Evolutionary conservation across 2,797 vertebrate genomes (phyloP).

Genomic region (Myripristis murdjan): DNA sequence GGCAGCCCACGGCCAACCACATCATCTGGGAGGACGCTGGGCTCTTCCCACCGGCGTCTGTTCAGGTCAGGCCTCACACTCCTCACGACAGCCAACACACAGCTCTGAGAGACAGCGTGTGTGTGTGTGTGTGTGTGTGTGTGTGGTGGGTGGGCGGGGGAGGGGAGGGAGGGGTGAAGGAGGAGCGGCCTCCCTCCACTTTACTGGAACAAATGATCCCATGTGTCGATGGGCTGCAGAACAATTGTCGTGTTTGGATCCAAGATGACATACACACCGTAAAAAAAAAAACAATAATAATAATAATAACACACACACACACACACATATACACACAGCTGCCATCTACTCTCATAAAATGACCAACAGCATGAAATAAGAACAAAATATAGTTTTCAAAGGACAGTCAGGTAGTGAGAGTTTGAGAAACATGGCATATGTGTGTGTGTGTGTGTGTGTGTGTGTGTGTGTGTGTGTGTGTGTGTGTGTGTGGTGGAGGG

Average conservation of each 20-base stretch:
- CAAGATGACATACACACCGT: constrained; percentile 17
- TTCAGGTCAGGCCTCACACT: constrained; percentile 77
- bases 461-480: no score
- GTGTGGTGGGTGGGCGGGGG: no score
- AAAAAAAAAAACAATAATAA: no score
- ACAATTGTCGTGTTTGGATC: constrained; percentile 53
- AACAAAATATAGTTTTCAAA: constrained; percentile 24
- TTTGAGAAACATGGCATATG: no score
- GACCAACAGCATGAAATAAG: constrained; percentile 18
- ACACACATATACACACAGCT: no score
- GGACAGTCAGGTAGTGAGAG: constrained; percentile 7
- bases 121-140: no score
- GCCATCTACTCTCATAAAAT: constrained; percentile 63
- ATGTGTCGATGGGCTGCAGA: constrained; percentile 40
- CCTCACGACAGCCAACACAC: constrained; percentile 37
- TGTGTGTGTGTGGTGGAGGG: no score
- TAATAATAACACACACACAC: no score
- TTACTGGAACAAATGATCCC: constrained; percentile 40
- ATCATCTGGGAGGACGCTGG: constrained; percentile 77
- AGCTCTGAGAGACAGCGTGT: no score
- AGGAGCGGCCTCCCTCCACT: background rate
- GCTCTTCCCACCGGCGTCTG: constrained; percentile 74
- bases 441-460: no score
- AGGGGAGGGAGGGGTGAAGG: constrained; percentile 43
- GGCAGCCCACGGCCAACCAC: constrained; percentile 75